Percentiles rank a stretch among this genome's conserved stretches.
Evolutionary conservation across 2,797 vertebrate genomes (phyloP).

Genomic region (Poecilia velifera): DNA sequence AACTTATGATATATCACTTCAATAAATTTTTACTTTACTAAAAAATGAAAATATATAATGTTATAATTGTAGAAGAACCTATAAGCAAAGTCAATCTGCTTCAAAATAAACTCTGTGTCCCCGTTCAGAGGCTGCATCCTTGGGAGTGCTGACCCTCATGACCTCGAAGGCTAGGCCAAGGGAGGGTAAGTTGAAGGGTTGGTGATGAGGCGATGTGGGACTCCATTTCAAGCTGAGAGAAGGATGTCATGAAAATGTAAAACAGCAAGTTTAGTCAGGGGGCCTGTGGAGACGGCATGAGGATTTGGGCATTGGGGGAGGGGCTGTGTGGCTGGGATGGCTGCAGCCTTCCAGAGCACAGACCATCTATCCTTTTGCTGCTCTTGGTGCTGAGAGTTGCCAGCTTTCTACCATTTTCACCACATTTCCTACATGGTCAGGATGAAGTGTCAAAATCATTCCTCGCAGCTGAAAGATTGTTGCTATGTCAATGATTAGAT

Average conservation of each 20-base stretch:
- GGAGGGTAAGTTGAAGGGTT: not conserved
- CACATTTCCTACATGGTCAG: not conserved
- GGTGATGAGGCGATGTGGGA: not conserved
- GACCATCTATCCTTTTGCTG: not conserved
- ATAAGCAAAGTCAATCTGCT: not conserved
- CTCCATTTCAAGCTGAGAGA: constrained; percentile 2
- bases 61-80: not conserved
- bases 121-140: not conserved
- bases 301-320: not conserved
- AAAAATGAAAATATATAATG: not conserved
- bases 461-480: not conserved
- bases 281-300: not conserved
- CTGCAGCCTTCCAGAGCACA: not conserved
- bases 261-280: not conserved
- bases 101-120: not conserved
- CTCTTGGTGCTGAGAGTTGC: not conserved
- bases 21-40: not conserved
- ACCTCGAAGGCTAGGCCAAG: not conserved
- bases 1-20: not conserved
- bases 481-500: not conserved
- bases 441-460: too few relatives aligned
- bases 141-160: constrained; percentile 1
- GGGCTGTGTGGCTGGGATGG: not conserved
- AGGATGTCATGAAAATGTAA: constrained; percentile 2
- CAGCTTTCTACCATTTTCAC: not conserved